Base-by-base conservation (phyloP, 2,113 vertebrate species). In the Eulacestoma nigropectus region DNA sequence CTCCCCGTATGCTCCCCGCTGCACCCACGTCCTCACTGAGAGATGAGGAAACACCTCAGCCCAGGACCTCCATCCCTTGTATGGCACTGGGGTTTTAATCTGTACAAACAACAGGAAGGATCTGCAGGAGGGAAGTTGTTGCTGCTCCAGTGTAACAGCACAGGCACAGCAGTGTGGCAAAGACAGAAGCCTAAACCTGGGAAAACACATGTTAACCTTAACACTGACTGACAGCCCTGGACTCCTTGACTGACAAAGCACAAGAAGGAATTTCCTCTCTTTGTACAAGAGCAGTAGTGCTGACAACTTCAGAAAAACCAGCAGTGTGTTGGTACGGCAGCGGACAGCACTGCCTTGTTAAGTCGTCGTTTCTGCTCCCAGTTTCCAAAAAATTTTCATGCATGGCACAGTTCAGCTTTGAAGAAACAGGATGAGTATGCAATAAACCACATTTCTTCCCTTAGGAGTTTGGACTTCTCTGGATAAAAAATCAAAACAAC, bases 1-100 rank as follows among this genome's bases (percentile, higher is more conserved):
- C 6, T 37, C 22, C 37, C 17, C 3, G 1, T 10, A 1, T 1
- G 4, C 59, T 72, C 30, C 44, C 32, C 4, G 0, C 33, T 11
- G 65, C n/a, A 1, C 46, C 32, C 53, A 3, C 0, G 1, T 41
- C 15, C 32, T 21, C 65, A 4, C 22, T 4, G 3, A 33, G 13
- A 47, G 47, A 7, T 4, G 3, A 21, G 44, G 59, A n/a, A 11
- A 14, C 6, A 4, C 4, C 41, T 78, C 42, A 4, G 35, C 27
- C 46, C 3, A 1, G 42, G 29, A 35, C 23, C 29, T 30, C 14
- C 1, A 4, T 29, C 19, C 39, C 52, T 26, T 13, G 0, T 5
- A 0, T 5, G 21, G 27, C 7, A 0, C 56, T n/a, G 59, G 42
- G 21, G n/a, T 30, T 86, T 44, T 26, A 2, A 50, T 25, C 55